These are phyloP conservation scores for Synaphobranchus kaupii DNA, from an alignment of 2,797 vertebrate genomes.

Conservation along the genomic window DNA sequence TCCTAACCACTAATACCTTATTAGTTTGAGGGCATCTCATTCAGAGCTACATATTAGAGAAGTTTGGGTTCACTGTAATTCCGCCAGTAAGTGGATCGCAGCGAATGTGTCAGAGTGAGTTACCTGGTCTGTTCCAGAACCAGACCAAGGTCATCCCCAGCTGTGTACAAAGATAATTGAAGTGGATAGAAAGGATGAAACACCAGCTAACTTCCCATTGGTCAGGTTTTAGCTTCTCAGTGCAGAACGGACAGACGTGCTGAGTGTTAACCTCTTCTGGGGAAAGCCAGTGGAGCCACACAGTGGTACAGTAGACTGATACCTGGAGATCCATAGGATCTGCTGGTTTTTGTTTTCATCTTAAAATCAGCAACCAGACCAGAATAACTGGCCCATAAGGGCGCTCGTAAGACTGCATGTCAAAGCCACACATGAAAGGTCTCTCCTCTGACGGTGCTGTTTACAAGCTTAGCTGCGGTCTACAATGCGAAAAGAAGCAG, in stretches of 20 bases:
- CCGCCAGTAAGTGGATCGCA: not conserved
- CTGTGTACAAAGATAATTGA: not conserved
- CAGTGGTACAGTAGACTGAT: not conserved
- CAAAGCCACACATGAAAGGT: too few species aligned
- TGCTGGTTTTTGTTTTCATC: too few species aligned
- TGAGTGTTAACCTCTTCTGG: not conserved
- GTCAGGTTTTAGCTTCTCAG: not conserved
- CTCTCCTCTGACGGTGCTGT: too few species aligned
- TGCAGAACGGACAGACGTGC: not conserved
- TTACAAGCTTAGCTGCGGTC: too few species aligned
- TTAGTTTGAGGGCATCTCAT: not conserved
- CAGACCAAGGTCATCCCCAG: not conserved
- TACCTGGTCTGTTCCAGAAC: too few species aligned
- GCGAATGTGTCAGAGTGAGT: not conserved
- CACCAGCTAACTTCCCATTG: not conserved
- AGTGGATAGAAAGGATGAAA: not conserved
- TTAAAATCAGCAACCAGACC: not conserved
- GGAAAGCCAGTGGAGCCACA: not conserved
- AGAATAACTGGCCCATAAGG: not conserved
- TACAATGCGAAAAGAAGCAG: not conserved
- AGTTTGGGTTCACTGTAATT: not conserved
- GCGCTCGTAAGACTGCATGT: too few species aligned
- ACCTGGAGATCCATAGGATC: too few species aligned
- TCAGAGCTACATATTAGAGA: not conserved
- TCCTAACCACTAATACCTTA: not conserved